Evolutionary conservation across 2,888 invertebrate genomes (phyloP), one percentile per base, ranked within the genome.

Genomic region (Leptothorax acervorum): DNA sequence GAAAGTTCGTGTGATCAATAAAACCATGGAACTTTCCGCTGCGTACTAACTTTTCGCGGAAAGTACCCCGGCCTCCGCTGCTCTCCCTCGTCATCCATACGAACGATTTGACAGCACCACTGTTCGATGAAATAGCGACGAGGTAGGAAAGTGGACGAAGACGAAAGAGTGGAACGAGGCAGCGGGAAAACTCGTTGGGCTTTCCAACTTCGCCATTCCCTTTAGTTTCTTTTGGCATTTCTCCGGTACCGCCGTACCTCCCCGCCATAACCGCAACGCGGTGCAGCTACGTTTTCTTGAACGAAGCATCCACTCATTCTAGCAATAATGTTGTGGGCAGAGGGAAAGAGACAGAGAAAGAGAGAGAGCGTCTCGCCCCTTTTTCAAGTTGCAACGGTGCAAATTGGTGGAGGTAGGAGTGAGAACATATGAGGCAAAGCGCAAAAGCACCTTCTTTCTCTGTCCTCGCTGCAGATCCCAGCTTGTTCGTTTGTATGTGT

Each of bases 91-190:
- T 88, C 79, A 53, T n/a, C 68, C 74, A 62, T 85, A 85, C 85
- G 86, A 85, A 86, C 85, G 86, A 89, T 90, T 90, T 89, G 90
- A 90, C 89, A 89, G 89, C 85, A 78, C 71, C 79, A 87, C 78
- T 75, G 68, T 48, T 87, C 85, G 85, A 87, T 86, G 86, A 89
- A 86, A 86, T 84, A 85, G 84, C 83, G 63, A 85, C 4, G 79
- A 83, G 84, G 70, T 78, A 82, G 84, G 63, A 76, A 74, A 68
- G 82, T 55, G 83, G 82, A 83, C 70, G 88, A 68, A 65, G 63
- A 81, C 73, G 83, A 73, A 79, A 39, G 73, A 68, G 53, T 51
- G 60, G 75, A 35, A 53, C 48, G 60, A 71, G 70, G 76, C 66
- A 68, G 51, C 65, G 60, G 82, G 85, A 83, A 90, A 90, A 90